Evolutionary conservation across 2,113 vertebrate species (phyloP).

Genomic region (Mustela lutreola): DNA sequence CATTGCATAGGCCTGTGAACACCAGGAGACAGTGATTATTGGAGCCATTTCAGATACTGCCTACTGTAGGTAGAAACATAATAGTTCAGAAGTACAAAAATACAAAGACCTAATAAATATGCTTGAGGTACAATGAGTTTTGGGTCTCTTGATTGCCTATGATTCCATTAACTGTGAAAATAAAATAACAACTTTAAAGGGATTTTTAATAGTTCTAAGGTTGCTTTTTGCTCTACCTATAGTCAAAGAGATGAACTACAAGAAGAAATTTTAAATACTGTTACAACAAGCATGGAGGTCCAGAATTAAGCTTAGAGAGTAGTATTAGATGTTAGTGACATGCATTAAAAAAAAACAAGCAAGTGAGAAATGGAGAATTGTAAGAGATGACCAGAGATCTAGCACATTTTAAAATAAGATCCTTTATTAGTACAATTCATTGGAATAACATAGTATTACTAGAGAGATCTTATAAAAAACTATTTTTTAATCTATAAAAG

Average conservation of each 20-base stretch:
- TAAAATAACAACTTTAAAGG: background rate
- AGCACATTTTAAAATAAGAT: background rate
- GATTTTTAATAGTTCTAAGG: background rate
- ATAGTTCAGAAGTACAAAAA: background rate
- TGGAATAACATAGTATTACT: background rate
- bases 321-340: background rate
- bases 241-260: background rate
- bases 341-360: background rate
- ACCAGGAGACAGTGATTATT: background rate
- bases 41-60: background rate
- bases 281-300: background rate
- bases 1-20: background rate
- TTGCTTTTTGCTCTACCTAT: background rate
- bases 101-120: background rate
- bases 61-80: background rate
- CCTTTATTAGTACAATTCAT: background rate
- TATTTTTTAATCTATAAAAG: background rate
- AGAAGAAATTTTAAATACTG: background rate
- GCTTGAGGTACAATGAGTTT: background rate
- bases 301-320: background rate
- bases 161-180: background rate
- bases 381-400: background rate
- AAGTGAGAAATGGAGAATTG: background rate
- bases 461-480: background rate
- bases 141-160: background rate